A percentile compares a stretch with the other conserved stretches of the same genome.
Conservation (phyloP, 2,797 vertebrate genomes). For the Pachyuromys duprasi region DNA sequence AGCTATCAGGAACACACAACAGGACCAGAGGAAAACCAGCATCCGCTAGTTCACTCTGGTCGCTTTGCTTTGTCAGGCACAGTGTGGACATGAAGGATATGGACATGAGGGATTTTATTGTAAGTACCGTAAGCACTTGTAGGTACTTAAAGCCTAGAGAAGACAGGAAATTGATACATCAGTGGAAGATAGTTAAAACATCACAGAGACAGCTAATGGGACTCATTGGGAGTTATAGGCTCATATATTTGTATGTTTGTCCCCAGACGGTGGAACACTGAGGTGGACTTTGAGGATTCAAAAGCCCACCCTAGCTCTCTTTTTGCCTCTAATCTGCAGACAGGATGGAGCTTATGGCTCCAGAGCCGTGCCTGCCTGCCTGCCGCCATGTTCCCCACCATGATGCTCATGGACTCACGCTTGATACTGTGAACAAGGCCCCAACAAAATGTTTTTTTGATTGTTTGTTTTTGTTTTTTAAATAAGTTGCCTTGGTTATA, state of each 20-base stretch:
- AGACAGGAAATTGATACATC: neutral
- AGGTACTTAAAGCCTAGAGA: neutral
- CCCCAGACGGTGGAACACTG: neutral
- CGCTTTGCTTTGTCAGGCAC: neutral
- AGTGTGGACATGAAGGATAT: neutral
- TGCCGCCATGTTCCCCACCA: neutral
- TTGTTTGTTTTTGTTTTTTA: neutral
- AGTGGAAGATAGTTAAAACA: neutral
- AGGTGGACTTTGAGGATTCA: neutral
- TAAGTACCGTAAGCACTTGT: conserved; percentile 15
- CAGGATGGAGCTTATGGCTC: neutral
- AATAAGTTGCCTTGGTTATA: neutral
- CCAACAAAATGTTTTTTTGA: no score
- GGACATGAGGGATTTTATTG: neutral
- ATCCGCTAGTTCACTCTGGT: neutral
- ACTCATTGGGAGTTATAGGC: neutral
- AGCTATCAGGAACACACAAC: neutral
- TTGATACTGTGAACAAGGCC: neutral
- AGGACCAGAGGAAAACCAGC: neutral
- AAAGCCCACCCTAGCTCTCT: neutral
- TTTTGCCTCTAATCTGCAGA: neutral
- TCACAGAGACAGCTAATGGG: neutral
- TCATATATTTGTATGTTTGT: neutral
- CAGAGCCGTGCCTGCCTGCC: neutral
- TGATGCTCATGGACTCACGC: neutral